Percentiles rank a stretch among this genome's conserved stretches.
Conservation (phyloP, 2,797 vertebrate genomes). For the Esox masquinongy region DNA sequence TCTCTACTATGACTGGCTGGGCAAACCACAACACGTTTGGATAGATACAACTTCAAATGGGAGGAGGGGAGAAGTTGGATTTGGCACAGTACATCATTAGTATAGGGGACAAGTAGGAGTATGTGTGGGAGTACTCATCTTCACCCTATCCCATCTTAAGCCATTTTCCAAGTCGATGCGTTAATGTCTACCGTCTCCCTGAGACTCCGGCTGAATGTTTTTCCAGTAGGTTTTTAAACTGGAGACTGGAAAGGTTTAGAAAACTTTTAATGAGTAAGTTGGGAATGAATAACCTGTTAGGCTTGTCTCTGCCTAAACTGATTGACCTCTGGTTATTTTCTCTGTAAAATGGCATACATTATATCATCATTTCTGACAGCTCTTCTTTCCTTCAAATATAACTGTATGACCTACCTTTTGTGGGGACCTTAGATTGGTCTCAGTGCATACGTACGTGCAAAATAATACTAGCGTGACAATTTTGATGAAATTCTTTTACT, state of each 20-base stretch:
- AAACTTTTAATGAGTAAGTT: conserved; percentile 6
- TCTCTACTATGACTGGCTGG: neutral
- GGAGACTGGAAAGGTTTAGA: neutral
- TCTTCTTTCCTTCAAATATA: neutral
- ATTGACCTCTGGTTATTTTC: neutral
- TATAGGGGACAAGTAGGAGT: neutral
- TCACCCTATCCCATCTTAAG: neutral
- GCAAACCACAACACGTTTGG: neutral
- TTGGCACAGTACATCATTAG: neutral
- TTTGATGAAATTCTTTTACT: too few species aligned
- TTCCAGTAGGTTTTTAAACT: neutral
- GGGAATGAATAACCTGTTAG: neutral
- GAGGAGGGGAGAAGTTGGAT: neutral
- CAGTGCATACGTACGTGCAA: too few species aligned
- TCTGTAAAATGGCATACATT: neutral
- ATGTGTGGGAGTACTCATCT: neutral
- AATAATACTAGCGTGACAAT: too few species aligned
- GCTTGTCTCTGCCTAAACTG: conserved; percentile 1
- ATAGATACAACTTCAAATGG: neutral
- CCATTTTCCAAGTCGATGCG: neutral
- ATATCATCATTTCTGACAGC: neutral
- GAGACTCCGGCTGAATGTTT: neutral
- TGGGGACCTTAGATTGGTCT: too few species aligned
- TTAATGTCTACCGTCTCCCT: neutral
- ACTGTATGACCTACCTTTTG: too few species aligned